phyloP scores from a whole-genome alignment of 2,113 vertebrate genomes.

The Platichthys flesus region DNA sequence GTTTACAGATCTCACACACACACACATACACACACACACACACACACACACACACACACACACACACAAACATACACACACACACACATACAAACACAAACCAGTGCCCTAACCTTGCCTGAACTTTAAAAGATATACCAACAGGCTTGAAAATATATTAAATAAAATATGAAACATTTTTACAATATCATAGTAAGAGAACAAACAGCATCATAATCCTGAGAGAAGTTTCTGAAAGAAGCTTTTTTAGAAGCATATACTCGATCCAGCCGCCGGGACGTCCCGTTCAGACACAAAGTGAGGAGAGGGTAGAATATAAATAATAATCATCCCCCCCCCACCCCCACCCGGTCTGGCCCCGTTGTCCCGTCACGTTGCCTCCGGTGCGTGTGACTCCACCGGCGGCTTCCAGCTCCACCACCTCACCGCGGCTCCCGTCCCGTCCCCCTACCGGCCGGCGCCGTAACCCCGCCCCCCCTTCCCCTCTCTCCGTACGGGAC shows the following conservation, averaged over 20 bases:
- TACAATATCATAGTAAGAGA: background rate
- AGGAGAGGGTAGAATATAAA: background rate
- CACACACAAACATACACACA: too few relatives aligned
- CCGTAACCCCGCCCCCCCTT: constrained; percentile 14
- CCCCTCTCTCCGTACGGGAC: constrained; percentile 82
- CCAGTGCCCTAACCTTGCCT: too few relatives aligned
- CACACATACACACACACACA: too few relatives aligned
- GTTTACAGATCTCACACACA: too few relatives aligned
- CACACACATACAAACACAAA: too few relatives aligned
- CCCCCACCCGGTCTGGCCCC: constrained; percentile 40
- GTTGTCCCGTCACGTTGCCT: constrained; percentile 54
- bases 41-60: too few relatives aligned
- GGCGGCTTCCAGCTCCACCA: constrained; percentile 10
- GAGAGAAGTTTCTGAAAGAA: background rate
- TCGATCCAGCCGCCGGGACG: constrained; percentile 34
- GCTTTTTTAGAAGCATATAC: constrained; percentile 8
- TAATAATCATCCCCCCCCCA: background rate
- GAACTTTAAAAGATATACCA: too few relatives aligned
- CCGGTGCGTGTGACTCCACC: constrained; percentile 20
- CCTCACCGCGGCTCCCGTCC: constrained; percentile 18
- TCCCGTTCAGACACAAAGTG: constrained; percentile 25
- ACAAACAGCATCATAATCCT: background rate
- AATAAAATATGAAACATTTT: background rate
- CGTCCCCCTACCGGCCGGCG: constrained; percentile 46
- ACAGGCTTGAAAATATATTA: background rate